Evolutionary conservation across 2,888 invertebrate genomes (phyloP).

Genomic region (Drosophila pseudotalamancana): DNA sequence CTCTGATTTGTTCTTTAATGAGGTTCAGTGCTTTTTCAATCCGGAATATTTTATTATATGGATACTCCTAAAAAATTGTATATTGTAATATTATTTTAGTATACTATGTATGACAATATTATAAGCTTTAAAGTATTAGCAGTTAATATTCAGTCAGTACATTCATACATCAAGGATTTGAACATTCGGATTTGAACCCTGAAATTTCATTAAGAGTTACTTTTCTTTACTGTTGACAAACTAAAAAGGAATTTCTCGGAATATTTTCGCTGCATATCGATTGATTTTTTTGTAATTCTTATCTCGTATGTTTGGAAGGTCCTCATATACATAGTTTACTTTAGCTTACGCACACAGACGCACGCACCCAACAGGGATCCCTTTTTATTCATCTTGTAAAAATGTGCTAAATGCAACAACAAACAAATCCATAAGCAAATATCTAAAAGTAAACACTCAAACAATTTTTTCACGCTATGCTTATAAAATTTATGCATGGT

Average conservation of each 20-base stretch:
- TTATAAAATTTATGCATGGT: constrained; percentile 69
- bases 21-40: too few relatives aligned
- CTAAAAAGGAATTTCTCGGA: not conserved
- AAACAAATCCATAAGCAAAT: constrained; percentile 44
- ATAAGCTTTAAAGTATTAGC: too few relatives aligned
- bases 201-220: too few relatives aligned
- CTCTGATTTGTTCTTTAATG: too few relatives aligned
- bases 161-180: too few relatives aligned
- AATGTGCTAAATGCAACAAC: constrained; percentile 14
- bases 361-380: not conserved
- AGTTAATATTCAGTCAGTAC: too few relatives aligned
- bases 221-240: too few relatives aligned
- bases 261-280: not conserved
- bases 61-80: too few relatives aligned
- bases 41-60: too few relatives aligned
- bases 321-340: not conserved
- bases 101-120: too few relatives aligned
- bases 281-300: not conserved
- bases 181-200: too few relatives aligned
- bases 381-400: constrained; percentile 1
- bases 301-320: not conserved
- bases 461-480: constrained; percentile 58
- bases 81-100: too few relatives aligned
- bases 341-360: not conserved
- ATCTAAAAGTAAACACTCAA: constrained; percentile 49